A percentile compares a stretch with the other conserved stretches of the same genome.
phyloP scores from a whole-genome alignment of 2,888 invertebrate species.

The Villa cingulata region DNA sequence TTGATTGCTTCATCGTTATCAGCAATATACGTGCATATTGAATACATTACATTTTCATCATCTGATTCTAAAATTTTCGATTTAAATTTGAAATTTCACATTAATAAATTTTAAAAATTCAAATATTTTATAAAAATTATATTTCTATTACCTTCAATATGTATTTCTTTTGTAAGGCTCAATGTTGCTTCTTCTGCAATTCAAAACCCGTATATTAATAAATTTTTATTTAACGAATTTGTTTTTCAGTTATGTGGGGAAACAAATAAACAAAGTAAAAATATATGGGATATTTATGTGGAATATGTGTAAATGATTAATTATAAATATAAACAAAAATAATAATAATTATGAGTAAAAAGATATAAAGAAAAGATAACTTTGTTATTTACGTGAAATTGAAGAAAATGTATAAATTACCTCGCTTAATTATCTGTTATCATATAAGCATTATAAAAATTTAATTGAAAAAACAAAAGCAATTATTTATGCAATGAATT shows the following conservation, averaged over 20 bases:
- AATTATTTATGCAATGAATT: constrained; percentile 1
- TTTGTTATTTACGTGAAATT: no score
- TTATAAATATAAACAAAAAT: no score
- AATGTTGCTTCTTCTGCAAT: constrained; percentile 56
- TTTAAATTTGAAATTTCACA: no score
- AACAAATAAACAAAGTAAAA: no score
- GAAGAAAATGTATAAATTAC: constrained; percentile 12
- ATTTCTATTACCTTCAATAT: constrained; percentile 38
- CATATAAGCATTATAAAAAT: constrained; percentile 30
- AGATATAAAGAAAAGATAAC: no score
- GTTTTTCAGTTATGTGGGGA: no score
- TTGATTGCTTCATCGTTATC: constrained; percentile 80
- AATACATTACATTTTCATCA: constrained; percentile 66
- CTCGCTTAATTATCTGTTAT: constrained; percentile 33
- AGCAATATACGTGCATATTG: constrained; percentile 72
- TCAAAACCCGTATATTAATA: no score
- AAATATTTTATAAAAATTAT: no score
- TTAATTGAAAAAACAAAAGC: constrained; percentile 13
- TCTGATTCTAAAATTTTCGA: constrained; percentile 23
- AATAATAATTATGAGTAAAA: no score
- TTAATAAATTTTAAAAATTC: neutral
- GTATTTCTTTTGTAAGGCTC: constrained; percentile 54
- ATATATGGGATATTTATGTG: no score
- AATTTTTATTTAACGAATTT: neutral
- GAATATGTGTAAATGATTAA: no score